These are phyloP conservation scores for Callospermophilus lateralis DNA, from an alignment of 2,113 vertebrate genomes.

Conservation along the genomic window DNA sequence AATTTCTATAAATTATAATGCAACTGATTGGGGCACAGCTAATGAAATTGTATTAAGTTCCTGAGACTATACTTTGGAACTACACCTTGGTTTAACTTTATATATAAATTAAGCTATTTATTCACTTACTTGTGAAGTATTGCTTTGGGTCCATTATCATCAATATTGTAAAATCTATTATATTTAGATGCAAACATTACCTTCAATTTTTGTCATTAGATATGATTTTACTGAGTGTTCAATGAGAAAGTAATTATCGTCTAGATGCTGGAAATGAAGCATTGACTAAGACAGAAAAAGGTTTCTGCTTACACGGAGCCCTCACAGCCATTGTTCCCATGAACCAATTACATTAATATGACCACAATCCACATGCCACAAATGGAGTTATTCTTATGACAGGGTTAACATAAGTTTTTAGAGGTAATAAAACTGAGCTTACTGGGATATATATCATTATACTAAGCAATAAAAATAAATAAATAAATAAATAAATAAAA, in stretches of 20 bases:
- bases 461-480: conserved; percentile 5
- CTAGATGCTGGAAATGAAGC: neutral
- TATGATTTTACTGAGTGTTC: neutral
- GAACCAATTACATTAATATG: neutral
- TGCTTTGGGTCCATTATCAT: neutral
- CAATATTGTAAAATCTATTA: neutral
- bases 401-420: neutral
- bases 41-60: neutral
- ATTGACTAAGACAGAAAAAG: neutral
- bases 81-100: neutral
- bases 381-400: neutral
- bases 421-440: neutral
- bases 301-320: neutral
- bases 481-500: neutral
- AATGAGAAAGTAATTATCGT: neutral
- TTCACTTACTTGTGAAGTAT: neutral
- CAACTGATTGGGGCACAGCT: neutral
- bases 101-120: neutral
- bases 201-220: neutral
- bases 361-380: neutral
- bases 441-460: neutral
- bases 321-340: neutral
- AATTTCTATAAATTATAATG: neutral
- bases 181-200: neutral
- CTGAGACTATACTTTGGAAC: neutral